These are phyloP conservation scores for Sebastes matsubarae DNA, from an alignment of 2,797 vertebrate genomes.

Conservation along the genomic window DNA sequence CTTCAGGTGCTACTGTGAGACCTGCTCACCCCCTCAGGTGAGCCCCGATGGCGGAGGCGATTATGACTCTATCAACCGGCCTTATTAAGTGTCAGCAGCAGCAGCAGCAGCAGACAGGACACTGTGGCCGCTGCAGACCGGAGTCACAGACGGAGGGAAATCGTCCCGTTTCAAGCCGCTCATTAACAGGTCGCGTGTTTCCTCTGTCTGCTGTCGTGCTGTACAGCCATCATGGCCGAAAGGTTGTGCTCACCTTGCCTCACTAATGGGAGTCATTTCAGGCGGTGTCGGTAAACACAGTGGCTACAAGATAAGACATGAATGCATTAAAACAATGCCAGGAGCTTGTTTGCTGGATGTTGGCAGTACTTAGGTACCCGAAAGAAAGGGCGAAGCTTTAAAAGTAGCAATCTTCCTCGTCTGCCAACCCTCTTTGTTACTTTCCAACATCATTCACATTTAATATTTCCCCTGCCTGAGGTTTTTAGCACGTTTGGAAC, in stretches of 20 bases:
- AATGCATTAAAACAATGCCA: neutral
- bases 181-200: conserved; percentile 19
- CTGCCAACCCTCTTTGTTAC: conserved; percentile 21
- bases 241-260: conserved; percentile 41
- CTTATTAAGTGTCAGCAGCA: conserved; percentile 40
- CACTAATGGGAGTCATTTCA: conserved; percentile 16
- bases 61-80: conserved; percentile 43
- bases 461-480: conserved; percentile 38
- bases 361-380: neutral
- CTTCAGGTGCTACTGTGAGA: conserved; percentile 30
- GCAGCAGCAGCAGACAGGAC: conserved; percentile 12
- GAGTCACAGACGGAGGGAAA: neutral
- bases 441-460: conserved; percentile 22
- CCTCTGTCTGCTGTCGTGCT: neutral
- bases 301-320: conserved; percentile 1
- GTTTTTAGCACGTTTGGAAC: conserved; percentile 31
- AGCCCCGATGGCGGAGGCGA: conserved; percentile 11
- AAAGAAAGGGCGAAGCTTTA: neutral
- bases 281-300: neutral
- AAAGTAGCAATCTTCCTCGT: conserved; percentile 20
- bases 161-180: neutral
- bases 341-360: conserved; percentile 22
- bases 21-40: conserved; percentile 32
- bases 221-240: neutral
- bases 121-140: neutral